These are phyloP conservation scores for Tortricodes alternella DNA, from an alignment of 2,888 invertebrate genomes.

Conservation along the genomic window DNA sequence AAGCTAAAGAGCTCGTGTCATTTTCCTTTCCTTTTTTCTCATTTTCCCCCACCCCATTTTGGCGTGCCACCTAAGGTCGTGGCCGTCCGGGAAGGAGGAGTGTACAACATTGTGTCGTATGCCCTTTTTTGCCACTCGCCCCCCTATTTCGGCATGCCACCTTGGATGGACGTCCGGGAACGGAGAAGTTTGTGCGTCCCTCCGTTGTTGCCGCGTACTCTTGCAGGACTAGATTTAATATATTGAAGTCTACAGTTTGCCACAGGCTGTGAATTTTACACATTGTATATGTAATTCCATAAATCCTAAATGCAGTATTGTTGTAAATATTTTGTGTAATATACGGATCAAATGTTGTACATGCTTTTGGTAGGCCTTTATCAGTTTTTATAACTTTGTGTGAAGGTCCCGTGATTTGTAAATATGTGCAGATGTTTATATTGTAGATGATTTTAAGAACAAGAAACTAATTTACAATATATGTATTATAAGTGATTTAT, in stretches of 20 bases:
- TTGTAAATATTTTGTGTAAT: conserved; percentile 43
- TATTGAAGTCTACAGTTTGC: not conserved
- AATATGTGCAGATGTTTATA: conserved; percentile 65
- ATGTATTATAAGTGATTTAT: conserved; percentile 55
- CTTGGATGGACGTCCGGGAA: no score
- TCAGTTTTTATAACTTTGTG: conserved; percentile 38
- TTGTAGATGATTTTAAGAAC: conserved; percentile 70
- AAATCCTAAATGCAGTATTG: conserved; percentile 42
- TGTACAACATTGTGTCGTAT: no score
- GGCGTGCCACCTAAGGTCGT: no score
- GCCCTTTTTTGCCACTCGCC: no score
- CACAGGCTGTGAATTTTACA: not conserved
- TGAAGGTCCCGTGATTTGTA: conserved; percentile 67
- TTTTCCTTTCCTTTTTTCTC: no score
- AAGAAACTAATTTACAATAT: conserved; percentile 68
- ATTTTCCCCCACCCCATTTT: no score
- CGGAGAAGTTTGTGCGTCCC: no score
- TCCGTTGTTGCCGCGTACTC: no score
- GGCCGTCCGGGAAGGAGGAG: no score
- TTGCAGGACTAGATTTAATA: no score
- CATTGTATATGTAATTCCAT: conserved; percentile 24
- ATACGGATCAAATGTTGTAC: conserved; percentile 43
- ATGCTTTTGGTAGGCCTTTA: conserved; percentile 48
- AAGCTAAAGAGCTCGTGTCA: no score
- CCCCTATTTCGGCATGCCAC: no score